These are phyloP conservation scores for Aphodius sticticus DNA, from an alignment of 2,888 invertebrate genomes.

Conservation along the genomic window DNA sequence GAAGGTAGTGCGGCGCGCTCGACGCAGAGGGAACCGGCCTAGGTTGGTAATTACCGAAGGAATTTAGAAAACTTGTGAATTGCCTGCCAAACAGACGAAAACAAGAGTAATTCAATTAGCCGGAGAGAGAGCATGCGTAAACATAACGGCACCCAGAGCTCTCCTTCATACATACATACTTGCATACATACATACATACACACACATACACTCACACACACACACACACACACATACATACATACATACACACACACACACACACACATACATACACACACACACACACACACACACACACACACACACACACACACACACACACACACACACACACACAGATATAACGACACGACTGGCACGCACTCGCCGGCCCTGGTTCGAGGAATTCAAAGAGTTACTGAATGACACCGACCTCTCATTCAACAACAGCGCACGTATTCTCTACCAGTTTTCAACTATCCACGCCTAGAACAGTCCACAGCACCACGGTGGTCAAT, in stretches of 20 bases:
- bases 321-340: background rate
- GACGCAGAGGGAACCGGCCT: constrained; percentile 8
- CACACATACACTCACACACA: background rate
- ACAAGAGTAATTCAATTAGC: constrained; percentile 37
- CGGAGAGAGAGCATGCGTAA: constrained; percentile 30
- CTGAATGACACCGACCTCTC: constrained; percentile 15
- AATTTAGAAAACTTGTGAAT: constrained; percentile 37
- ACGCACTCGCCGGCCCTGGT: background rate
- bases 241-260: no score
- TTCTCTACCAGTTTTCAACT: background rate
- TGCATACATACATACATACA: background rate
- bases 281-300: background rate
- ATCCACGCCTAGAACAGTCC: background rate
- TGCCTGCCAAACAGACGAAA: constrained; percentile 34
- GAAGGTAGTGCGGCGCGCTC: background rate
- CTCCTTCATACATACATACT: background rate
- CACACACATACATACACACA: no score
- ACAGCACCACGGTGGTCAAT: background rate
- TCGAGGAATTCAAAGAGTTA: background rate
- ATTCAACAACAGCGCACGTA: background rate
- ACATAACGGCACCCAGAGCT: constrained; percentile 30
- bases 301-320: background rate
- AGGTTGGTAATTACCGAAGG: constrained; percentile 31
- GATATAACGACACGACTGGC: background rate
- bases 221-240: background rate